These are phyloP conservation scores for Carterocephalus palaemon DNA, from an alignment of 2,888 invertebrate genomes.

Conservation along the genomic window DNA sequence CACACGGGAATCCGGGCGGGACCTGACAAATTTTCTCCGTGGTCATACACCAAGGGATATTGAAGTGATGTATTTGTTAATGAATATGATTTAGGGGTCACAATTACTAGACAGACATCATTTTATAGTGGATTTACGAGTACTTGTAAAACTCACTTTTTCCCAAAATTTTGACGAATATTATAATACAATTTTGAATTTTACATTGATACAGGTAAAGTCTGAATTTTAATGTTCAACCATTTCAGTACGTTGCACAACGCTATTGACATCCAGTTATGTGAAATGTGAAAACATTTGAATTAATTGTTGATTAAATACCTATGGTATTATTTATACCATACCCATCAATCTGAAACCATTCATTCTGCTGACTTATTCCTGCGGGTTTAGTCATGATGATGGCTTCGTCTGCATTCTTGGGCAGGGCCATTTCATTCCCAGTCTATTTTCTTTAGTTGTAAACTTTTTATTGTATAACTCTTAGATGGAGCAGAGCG, in stretches of 20 bases:
- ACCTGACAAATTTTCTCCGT: slow-evolving; percentile 49
- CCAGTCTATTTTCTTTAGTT: slow-evolving; percentile 56
- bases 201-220: too few species aligned
- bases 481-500: slow-evolving; percentile 58
- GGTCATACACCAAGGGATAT: slow-evolving; percentile 22
- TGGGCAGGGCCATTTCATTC: slow-evolving; percentile 32
- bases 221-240: too few species aligned
- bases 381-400: slow-evolving; percentile 10
- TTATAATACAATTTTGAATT: too few species aligned
- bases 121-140: too few species aligned
- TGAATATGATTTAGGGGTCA: background rate
- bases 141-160: too few species aligned
- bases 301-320: too few species aligned
- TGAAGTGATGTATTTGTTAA: slow-evolving; percentile 3
- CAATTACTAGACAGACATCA: too few species aligned
- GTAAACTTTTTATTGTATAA: slow-evolving; percentile 66
- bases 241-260: too few species aligned
- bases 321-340: slow-evolving; percentile 2
- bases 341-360: background rate
- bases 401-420: slow-evolving; percentile 18
- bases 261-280: too few species aligned
- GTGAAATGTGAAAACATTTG: too few species aligned
- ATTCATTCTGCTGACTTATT: slow-evolving; percentile 4
- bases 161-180: too few species aligned
- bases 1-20: slow-evolving; percentile 45